Base-by-base conservation (phyloP, 1,140 invertebrate genomes). In the Zaprionus kolodkinae region DNA sequence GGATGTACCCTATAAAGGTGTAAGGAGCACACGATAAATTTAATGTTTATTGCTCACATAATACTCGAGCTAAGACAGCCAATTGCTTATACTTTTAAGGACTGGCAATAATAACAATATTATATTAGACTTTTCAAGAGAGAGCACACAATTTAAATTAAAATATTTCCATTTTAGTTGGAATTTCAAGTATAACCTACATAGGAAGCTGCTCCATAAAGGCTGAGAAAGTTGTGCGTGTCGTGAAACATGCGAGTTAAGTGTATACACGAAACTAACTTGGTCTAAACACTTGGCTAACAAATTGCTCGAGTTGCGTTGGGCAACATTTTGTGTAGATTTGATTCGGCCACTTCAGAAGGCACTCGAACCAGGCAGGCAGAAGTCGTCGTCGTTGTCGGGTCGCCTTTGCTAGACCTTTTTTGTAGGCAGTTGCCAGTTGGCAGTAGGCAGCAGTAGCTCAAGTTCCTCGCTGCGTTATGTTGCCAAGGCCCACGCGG, bases 401-500 rank as follows among this genome's bases (percentile, higher is more conserved):
- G 40, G 40, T 7, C 15, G n/a, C 40, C 40, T 45, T 45, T 48
- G 48, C 59, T 25, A 68, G 61, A 65, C 59, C 61, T 71, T 71
- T 68, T 76, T 68, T 64, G 69, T 76, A 76, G 79, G 73, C 65
- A 68, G 55, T 68, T 63, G 72, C 67, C 40, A 50, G 63, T 81
- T 79, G 79, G 79, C 72, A 74, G 72, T 73, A 74, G 79, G 40
- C 64, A 66, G 65, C 81, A 35, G 48, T 73, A 75, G 80, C 79
- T 83, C 76, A 52, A 83, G 72, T 74, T 86, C 76, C 79, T 77
- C 75, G 60, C 65, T 36, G 21, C 48, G 36, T 65, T 71, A 68
- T 36, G 78, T 72, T 81, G 79, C 70, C 81, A 84, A 85, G 81
- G 81, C 81, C 81, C 81, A 85, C 81, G 78, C 79, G 75, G n/a